Evolutionary conservation across 2,888 invertebrate genomes (phyloP), one percentile per base, ranked within the genome.

Genomic region (Dasypogon diadema): DNA sequence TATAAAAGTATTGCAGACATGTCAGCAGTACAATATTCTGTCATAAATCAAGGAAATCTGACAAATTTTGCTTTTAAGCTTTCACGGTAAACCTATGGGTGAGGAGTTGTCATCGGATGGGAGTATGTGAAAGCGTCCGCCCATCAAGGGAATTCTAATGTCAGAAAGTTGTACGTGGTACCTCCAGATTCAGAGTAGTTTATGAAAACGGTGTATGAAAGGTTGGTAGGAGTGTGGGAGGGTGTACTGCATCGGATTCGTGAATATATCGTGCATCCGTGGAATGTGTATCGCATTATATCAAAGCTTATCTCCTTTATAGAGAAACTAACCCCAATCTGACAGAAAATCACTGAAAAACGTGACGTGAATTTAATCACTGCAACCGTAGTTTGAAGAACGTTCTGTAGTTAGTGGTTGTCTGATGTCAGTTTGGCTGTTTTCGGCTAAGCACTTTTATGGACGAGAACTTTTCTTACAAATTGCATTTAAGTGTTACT

Each of bases 281-380:
- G 21, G 34, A 34, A 18, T 54, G 30, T 70, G 70, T 70, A 70
- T 54, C 70, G 26, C 54, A 54, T 54, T 70, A 70, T 70, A 70
- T 54, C 70, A 54, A 51, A 54, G 42, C 70, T 70, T 70, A 70
- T 70, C 70, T 70, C 54, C 54, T 51, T 54, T 70, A 70, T 51
- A 54, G 54, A 51, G 70, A 70, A 70, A 70, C 70, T 54, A 70
- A 54, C 75, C 72, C 72, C 77, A 77, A 77, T 75, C 75, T 72
- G 77, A 77, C 77, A 70, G 75, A 77, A 77, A 77, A 77, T 77
- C 75, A 72, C 63, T 75, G 72, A 58, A 6, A 56, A 73, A 75
- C 75, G 77, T 77, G 75, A 73, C 56, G 18, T 46, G 73, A 73
- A 73, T 73, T 56, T 73, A 70, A 70, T 70, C 51, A 46, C 12